Evolutionary conservation across 2,113 vertebrate genomes (phyloP).

Genomic region (Rhabdomys dilectus): DNA sequence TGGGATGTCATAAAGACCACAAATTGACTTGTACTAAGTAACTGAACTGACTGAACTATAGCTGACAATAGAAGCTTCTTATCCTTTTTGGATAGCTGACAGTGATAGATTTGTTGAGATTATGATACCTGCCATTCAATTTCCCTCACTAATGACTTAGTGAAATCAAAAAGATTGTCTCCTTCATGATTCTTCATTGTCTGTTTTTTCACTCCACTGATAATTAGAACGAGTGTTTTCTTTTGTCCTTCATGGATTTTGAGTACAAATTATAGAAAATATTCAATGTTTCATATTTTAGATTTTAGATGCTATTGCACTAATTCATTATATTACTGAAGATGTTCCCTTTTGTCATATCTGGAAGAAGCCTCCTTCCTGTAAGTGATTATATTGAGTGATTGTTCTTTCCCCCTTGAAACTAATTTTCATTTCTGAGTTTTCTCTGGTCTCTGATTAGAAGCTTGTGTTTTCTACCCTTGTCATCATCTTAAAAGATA

Average conservation of each 20-base stretch:
- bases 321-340: neutral
- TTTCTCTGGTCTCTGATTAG: neutral
- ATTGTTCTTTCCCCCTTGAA: neutral
- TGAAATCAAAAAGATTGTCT: neutral
- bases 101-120: neutral
- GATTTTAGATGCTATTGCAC: constrained; percentile 39
- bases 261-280: constrained; percentile 40
- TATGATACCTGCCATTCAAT: constrained; percentile 19
- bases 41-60: neutral
- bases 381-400: neutral
- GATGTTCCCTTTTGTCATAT: constrained; percentile 20
- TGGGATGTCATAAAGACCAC: neutral
- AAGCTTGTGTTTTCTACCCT: neutral
- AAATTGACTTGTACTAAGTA: neutral
- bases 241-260: neutral
- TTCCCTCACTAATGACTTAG: constrained; percentile 8
- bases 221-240: neutral
- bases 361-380: constrained; percentile 18
- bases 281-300: neutral
- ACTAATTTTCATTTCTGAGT: neutral
- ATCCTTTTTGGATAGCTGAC: neutral
- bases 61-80: neutral
- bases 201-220: neutral
- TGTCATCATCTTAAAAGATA: neutral
- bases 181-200: neutral